Conservation (phyloP, 2,113 vertebrate genomes). For the Plectropomus leopardus region DNA sequence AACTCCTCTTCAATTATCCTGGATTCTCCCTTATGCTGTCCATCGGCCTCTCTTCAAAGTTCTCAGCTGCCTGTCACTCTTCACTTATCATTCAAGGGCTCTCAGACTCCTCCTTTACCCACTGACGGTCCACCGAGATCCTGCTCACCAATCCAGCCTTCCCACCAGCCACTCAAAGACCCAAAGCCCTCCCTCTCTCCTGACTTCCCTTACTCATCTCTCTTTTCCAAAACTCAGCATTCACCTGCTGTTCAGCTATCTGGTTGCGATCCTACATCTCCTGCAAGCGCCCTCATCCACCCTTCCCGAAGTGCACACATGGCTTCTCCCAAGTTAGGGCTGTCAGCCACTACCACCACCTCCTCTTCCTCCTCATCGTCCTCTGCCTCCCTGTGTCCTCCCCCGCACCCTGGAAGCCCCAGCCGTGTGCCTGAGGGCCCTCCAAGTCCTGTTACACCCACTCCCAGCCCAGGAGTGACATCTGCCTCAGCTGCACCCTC, state of each 20-base stretch:
- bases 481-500: slow-evolving; percentile 77
- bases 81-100: slow-evolving; percentile 48
- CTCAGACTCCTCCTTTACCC: slow-evolving; percentile 39
- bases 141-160: slow-evolving; percentile 43
- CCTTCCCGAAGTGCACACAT: slow-evolving; percentile 66
- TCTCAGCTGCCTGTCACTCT: slow-evolving; percentile 39
- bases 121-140: slow-evolving; percentile 35
- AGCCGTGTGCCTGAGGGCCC: slow-evolving; percentile 86
- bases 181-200: slow-evolving; percentile 45
- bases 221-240: slow-evolving; percentile 40
- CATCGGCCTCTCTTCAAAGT: slow-evolving; percentile 66
- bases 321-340: slow-evolving; percentile 86
- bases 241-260: slow-evolving; percentile 23
- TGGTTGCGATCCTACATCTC: slow-evolving; percentile 37
- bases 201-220: slow-evolving; percentile 39
- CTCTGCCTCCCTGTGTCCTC: slow-evolving; percentile 82
- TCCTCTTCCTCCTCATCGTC: slow-evolving; percentile 82
- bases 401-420: slow-evolving; percentile 80
- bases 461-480: slow-evolving; percentile 86
- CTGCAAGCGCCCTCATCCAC: slow-evolving; percentile 48
- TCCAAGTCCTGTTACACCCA: slow-evolving; percentile 87
- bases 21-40: slow-evolving; percentile 66
- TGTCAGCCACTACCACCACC: slow-evolving; percentile 85
- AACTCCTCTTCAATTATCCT: slow-evolving; percentile 50
- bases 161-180: slow-evolving; percentile 50